Base-by-base conservation (phyloP, 2,888 invertebrate genomes). In the Sinopyrophorus schimmeli region DNA sequence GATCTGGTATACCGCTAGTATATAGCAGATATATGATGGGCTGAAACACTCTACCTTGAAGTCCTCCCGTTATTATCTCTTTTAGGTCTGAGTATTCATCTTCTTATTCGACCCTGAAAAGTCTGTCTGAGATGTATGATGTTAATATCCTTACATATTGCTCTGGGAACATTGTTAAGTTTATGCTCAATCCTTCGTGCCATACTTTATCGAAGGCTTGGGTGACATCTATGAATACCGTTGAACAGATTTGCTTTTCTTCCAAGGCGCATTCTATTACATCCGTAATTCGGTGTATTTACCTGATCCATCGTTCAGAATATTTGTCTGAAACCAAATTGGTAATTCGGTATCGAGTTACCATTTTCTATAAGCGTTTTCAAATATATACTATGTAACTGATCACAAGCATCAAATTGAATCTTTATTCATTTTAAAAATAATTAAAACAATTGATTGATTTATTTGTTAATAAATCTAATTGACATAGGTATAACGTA, bases 51-150 rank as follows among this genome's bases (percentile, higher is more conserved):
- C 31, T 47, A n/a, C 47, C 47, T 41, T 46, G 41, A 31, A 24
- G 47, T 23, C 40, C 41, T 18, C 24, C 47, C 14, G 47, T 16
- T 17, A 21, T 47, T 10, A 47, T 42, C 21, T 47, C 23, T 32
- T 40, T 47, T 5, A 42, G 16, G 31, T 47, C 34, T n/a, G 41
- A 47, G 27, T 47, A 41, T n/a, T 14, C 28, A 14, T 47, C 27
- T 42, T 41, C 32, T 28, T 47, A 24, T 20, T 41, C 32, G 18
- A 47, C 12, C 24, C 18, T 34, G 39, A 47, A 53, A 5, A 27
- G 15, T 47, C 44, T 39, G 5, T 46, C 28, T 2, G 38, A 40
- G 18, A 44, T 27, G 11, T 38, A 38, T 7, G 27, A 47, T 41
- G 11, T 21, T 26, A 41, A 23, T 14, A 41, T 41, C 24, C 41